Base-by-base conservation (phyloP, 2,888 invertebrate species). In the Latrodectus elegans region DNA sequence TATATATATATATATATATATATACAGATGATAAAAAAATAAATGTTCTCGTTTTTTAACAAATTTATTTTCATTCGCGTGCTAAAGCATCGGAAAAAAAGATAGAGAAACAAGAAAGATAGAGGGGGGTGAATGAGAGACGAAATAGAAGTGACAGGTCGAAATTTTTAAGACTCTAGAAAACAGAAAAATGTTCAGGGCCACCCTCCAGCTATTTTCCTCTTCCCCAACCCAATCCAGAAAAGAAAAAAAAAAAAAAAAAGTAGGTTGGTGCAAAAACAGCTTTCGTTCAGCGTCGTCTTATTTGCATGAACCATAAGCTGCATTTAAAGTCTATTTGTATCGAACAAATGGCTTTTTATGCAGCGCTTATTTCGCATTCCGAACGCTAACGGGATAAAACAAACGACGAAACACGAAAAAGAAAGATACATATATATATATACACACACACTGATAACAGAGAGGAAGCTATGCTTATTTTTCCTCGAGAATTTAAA, bases 271-370 rank as follows among this genome's bases (percentile, higher is more conserved):
- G 53, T 38, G 60, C 75, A 74, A 67, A 82, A 77, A 81, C 77
- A 81, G 77, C 81, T 77, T 77, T 81, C 65, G 72, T 76, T 81
- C 71, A 75, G 80, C 76, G 75, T 75, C 80, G 76, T 73, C 87
- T 82, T 86, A 86, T 86, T 86, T 87, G 87, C 87, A 87, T 87
- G 81, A 81, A 77, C 87, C 82, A 87, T 87, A 87, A 87, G 87
- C 87, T 87, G 87, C 87, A 87, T 87, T 87, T 87, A 87, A 87
- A 87, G 87, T 87, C 87, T 87, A 87, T 87, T 87, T 87, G 82
- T 87, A 87, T 82, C 81, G 87, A 87, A 81, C 87, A 87, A 87
- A 87, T 87, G 87, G 87, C 87, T 87, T 87, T 87, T 87, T 87
- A 77, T 77, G 77, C 87, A 71, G 80, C 75, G 85, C 85, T 84